These are phyloP conservation scores for Vulpes lagopus DNA, from an alignment of 2,113 vertebrate species.

Conservation along the genomic window DNA sequence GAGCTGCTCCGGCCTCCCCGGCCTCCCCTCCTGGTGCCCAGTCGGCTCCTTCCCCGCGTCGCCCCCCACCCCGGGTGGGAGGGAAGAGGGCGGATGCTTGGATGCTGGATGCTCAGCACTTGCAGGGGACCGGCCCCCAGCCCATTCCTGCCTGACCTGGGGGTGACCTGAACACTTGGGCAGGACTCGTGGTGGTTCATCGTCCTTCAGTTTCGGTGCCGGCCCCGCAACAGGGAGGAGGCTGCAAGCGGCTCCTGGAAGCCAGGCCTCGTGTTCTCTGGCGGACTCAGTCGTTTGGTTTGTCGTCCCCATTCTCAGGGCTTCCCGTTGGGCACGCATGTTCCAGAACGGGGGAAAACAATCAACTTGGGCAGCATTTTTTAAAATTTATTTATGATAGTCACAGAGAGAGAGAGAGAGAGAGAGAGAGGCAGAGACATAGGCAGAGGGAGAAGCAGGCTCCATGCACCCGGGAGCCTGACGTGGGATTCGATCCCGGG, in stretches of 20 bases:
- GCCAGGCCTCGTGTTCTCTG: not conserved
- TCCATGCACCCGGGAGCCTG: too few relatives aligned
- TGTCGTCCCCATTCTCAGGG: not conserved
- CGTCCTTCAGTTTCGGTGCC: slow-evolving; percentile 10
- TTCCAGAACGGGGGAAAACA: not conserved
- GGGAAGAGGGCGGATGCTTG: not conserved
- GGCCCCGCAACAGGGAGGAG: not conserved
- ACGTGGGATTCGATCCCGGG: too few relatives aligned
- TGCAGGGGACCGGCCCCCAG: not conserved
- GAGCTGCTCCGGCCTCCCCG: too few relatives aligned
- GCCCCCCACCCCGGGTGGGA: too few relatives aligned
- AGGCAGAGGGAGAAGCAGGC: too few relatives aligned
- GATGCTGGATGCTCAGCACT: not conserved
- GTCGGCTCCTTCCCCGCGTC: too few relatives aligned
- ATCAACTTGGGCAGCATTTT: slow-evolving; percentile 18
- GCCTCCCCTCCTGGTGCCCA: too few relatives aligned
- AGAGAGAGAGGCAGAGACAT: too few relatives aligned
- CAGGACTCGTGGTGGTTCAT: not conserved
- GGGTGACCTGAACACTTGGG: not conserved
- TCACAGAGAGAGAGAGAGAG: too few relatives aligned
- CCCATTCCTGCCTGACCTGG: not conserved
- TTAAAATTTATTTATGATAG: too few relatives aligned
- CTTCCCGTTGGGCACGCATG: not conserved
- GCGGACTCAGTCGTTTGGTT: not conserved
- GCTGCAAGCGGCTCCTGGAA: slow-evolving; percentile 5